Percentiles rank a stretch among this genome's conserved stretches.
Conservation (phyloP, 2,797 vertebrate genomes). For the Staurois parvus region DNA sequence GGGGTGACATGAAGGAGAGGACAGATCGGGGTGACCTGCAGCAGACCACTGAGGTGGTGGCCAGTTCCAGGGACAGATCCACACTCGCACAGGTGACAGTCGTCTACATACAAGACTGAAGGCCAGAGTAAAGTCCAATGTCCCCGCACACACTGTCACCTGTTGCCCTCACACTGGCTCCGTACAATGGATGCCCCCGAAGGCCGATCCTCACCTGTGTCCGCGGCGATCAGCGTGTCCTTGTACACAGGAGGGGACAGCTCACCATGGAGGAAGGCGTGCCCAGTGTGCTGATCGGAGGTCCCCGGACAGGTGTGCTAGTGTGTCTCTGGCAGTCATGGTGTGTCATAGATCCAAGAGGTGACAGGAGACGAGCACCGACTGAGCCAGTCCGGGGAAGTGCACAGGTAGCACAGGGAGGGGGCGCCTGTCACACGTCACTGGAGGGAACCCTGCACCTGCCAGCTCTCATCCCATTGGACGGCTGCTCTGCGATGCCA, state of each 20-base stretch:
- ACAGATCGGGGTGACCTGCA: no score
- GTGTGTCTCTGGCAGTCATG: slow-evolving; percentile 13
- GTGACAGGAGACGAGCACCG: neutral
- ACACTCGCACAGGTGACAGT: no score
- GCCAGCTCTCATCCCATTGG: slow-evolving; percentile 25
- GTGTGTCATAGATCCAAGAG: slow-evolving; percentile 6
- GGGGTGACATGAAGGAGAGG: no score
- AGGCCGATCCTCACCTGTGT: slow-evolving; percentile 48
- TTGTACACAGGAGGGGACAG: neutral
- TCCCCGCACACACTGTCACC: no score
- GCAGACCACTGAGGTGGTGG: no score
- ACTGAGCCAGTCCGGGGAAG: slow-evolving; percentile 3
- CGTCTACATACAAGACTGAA: no score
- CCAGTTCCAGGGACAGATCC: no score
- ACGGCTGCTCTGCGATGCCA: neutral
- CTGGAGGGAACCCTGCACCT: slow-evolving; percentile 38
- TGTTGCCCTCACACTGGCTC: no score
- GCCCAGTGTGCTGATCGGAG: neutral
- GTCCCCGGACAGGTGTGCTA: neutral
- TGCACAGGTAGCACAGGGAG: slow-evolving; percentile 54
- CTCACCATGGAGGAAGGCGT: neutral
- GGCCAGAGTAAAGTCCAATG: no score
- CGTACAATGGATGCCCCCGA: neutral
- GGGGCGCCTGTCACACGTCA: slow-evolving; percentile 32
- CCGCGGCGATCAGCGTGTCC: neutral